phyloP scores from a whole-genome alignment of 1,140 invertebrate genomes.

The Tetramorium parvispinum region DNA sequence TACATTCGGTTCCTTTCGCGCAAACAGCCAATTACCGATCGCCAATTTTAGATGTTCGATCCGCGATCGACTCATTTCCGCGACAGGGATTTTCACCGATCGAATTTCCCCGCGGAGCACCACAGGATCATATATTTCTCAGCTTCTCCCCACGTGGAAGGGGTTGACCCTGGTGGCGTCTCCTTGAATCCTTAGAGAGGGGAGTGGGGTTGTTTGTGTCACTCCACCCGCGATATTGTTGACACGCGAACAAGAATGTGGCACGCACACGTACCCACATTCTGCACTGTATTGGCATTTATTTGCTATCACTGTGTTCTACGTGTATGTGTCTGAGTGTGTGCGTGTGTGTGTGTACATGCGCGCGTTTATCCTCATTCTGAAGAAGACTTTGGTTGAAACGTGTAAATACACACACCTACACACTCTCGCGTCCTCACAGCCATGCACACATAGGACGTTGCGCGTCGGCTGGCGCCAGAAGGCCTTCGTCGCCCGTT shows the following conservation, averaged over 20 bases:
- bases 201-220: constrained; percentile 60
- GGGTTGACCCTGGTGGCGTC: constrained; percentile 74
- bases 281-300: background rate
- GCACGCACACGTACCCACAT: background rate
- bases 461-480: constrained; percentile 71
- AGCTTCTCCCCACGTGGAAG: constrained; percentile 44
- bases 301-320: background rate
- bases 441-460: background rate
- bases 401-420: background rate
- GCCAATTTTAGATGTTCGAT: background rate
- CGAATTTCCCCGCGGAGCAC: constrained; percentile 19
- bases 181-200: constrained; percentile 63
- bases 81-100: background rate
- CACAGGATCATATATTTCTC: constrained; percentile 63
- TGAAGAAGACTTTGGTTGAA: constrained; percentile 30
- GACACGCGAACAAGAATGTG: constrained; percentile 65
- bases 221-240: constrained; percentile 71
- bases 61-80: constrained; percentile 9
- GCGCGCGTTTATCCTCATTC: constrained; percentile 22
- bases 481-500: constrained; percentile 74
- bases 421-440: too few relatives aligned
- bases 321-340: too few relatives aligned
- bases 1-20: background rate
- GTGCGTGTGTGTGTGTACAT: background rate
- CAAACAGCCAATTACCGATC: background rate